phyloP scores from a whole-genome alignment of 2,888 invertebrate species.

The Flexamia atlantica region DNA sequence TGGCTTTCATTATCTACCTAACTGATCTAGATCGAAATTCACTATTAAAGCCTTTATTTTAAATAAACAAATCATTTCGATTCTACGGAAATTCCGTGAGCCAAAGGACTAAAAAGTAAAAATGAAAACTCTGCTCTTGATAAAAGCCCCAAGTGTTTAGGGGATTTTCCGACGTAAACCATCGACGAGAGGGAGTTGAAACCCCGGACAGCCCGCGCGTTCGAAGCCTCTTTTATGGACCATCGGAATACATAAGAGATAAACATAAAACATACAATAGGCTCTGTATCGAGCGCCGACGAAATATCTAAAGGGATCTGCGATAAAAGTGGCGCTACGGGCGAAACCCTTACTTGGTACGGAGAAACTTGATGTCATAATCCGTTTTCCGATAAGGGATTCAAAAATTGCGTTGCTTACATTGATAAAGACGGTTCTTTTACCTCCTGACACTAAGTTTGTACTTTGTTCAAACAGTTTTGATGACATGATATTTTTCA shows the following conservation, averaged over 20 bases:
- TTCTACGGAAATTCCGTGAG: too few relatives aligned
- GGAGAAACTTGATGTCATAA: neutral
- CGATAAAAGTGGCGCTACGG: neutral
- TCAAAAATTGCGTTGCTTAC: too few relatives aligned
- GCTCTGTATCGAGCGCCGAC: conserved; percentile 15
- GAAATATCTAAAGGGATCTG: conserved; percentile 23
- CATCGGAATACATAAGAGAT: conserved; percentile 55
- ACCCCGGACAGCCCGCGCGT: neutral
- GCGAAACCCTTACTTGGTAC: neutral
- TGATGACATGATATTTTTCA: too few relatives aligned
- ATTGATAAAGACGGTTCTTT: too few relatives aligned
- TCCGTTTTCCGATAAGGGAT: too few relatives aligned
- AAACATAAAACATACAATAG: conserved; percentile 53
- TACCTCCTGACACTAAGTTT: too few relatives aligned
- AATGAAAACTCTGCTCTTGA: neutral
- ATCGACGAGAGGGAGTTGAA: conserved; percentile 10
- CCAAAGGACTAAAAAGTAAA: neutral
- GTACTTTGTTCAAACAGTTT: too few relatives aligned
- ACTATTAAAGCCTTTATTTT: too few relatives aligned
- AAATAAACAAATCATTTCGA: too few relatives aligned
- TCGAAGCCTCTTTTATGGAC: conserved; percentile 32
- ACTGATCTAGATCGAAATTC: too few relatives aligned
- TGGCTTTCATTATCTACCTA: too few relatives aligned
- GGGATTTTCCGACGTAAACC: neutral
- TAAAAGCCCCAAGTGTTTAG: neutral